These are phyloP conservation scores for Papilio protenor DNA, from an alignment of 2,888 invertebrate species.

Conservation along the genomic window DNA sequence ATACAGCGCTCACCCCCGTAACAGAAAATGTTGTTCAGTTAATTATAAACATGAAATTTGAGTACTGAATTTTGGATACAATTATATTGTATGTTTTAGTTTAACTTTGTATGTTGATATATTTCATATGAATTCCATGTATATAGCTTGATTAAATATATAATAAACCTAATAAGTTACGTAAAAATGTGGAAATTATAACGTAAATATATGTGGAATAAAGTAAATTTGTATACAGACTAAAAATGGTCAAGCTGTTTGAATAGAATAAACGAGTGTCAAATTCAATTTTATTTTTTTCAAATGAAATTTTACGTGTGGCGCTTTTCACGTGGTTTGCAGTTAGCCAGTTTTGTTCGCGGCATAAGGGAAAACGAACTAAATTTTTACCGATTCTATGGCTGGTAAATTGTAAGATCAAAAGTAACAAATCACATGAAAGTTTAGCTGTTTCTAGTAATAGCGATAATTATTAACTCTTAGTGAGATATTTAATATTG, in stretches of 20 bases:
- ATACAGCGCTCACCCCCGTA: slow-evolving; percentile 5
- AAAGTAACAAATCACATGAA: too few relatives aligned
- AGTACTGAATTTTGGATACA: not conserved
- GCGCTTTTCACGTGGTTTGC: slow-evolving; percentile 1
- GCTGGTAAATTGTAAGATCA: not conserved
- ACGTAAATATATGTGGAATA: not conserved
- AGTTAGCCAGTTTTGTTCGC: slow-evolving; percentile 2
- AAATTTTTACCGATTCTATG: not conserved
- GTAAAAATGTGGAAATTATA: not conserved
- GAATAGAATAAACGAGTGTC: slow-evolving; percentile 8
- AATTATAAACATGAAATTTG: slow-evolving; percentile 30
- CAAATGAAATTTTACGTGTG: not conserved
- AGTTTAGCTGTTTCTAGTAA: too few relatives aligned
- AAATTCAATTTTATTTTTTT: not conserved
- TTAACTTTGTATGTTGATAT: not conserved
- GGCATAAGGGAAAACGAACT: not conserved
- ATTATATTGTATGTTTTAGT: slow-evolving; percentile 6
- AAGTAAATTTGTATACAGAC: not conserved
- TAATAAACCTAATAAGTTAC: not conserved
- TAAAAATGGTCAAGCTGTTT: not conserved
- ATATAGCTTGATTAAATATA: too few relatives aligned
- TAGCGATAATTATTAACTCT: too few relatives aligned
- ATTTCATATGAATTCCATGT: too few relatives aligned
- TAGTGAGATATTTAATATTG: too few relatives aligned
- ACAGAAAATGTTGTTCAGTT: slow-evolving; percentile 28